phyloP scores from a whole-genome alignment of 2,113 vertebrate genomes.

The Zosterops pallidus region DNA sequence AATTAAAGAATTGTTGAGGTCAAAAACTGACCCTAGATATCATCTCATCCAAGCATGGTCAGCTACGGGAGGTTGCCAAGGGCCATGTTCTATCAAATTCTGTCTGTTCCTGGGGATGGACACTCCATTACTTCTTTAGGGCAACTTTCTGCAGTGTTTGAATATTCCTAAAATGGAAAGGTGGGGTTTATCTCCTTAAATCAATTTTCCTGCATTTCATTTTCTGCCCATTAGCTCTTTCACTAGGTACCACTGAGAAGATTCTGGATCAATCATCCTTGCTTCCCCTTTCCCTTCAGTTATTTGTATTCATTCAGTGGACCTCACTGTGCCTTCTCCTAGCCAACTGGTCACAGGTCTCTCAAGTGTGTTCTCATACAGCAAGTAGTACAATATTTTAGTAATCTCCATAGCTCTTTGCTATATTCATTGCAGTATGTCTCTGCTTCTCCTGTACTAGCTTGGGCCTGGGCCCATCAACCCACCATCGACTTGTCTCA shows the following conservation, averaged over 20 bases:
- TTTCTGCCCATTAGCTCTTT: not conserved
- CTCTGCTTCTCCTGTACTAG: not conserved
- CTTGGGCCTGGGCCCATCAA: not conserved
- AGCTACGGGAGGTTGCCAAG: not conserved
- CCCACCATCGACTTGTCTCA: not conserved
- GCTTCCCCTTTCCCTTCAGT: not conserved
- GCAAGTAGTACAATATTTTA: not conserved
- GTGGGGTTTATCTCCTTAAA: not conserved
- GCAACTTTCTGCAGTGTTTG: not conserved
- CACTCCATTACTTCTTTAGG: not conserved
- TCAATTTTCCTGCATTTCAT: not conserved
- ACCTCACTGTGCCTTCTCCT: not conserved
- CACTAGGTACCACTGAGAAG: not conserved
- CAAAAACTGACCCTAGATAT: not conserved
- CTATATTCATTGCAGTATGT: not conserved
- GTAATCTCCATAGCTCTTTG: not conserved
- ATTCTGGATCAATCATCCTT: not conserved
- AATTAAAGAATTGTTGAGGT: not conserved
- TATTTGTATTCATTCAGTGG: not conserved
- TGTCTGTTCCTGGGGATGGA: not conserved
- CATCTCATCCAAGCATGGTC: not conserved
- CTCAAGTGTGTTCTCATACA: not conserved
- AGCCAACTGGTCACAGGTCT: not conserved
- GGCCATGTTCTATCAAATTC: not conserved
- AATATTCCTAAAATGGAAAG: not conserved